phyloP scores from a whole-genome alignment of 2,888 invertebrate species.

The Archaeoteleia sp. region DNA sequence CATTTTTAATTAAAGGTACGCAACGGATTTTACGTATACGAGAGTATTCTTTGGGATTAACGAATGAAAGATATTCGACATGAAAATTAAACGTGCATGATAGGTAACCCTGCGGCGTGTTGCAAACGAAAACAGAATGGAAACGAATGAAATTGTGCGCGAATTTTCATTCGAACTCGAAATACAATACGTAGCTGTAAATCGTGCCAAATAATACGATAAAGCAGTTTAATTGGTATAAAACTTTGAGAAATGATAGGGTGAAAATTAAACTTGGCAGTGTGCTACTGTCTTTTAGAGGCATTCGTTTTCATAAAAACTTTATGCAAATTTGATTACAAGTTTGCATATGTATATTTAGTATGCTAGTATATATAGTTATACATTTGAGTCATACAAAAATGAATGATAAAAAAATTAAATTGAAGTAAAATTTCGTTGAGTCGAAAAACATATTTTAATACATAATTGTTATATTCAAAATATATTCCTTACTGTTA shows the following conservation, averaged over 20 bases:
- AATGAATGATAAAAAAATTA: no score
- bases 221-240: constrained; percentile 2
- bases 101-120: no score
- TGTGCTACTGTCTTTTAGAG: background rate
- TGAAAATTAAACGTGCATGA: background rate
- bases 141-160: constrained; percentile 3
- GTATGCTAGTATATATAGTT: no score
- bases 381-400: no score
- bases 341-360: no score
- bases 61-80: background rate
- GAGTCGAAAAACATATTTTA: no score
- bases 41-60: background rate
- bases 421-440: no score
- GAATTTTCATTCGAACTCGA: background rate
- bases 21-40: background rate
- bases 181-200: background rate
- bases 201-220: background rate
- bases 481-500: no score
- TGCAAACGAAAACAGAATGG: background rate
- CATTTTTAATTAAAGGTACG: no score
- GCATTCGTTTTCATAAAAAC: constrained; percentile 1
- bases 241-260: background rate
- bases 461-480: no score
- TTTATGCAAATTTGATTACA: no score
- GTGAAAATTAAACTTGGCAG: constrained; percentile 3